Evolutionary conservation across 2,113 vertebrate species (phyloP).

Genomic region (Crotalus viridis): DNA sequence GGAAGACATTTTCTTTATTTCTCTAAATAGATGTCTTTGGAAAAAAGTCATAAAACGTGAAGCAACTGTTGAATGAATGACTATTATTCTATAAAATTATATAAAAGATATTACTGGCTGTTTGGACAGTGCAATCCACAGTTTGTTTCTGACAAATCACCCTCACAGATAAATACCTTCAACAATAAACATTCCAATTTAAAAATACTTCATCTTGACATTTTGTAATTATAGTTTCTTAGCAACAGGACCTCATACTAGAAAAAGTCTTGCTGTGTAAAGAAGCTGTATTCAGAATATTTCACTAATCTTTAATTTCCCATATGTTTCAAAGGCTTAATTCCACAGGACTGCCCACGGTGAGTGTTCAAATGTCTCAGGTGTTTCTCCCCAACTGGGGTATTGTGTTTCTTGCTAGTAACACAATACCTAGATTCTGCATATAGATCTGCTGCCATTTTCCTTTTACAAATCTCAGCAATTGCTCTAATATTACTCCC

Average conservation of each 20-base stretch:
- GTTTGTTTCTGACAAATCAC: constrained; percentile 14
- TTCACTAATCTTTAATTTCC: constrained; percentile 39
- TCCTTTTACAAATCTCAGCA: neutral
- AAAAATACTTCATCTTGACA: neutral
- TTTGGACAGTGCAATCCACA: neutral
- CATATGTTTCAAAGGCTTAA: neutral
- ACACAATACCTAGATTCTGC: neutral
- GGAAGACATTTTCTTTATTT: neutral
- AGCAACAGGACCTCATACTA: constrained; percentile 19
- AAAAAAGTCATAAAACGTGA: neutral
- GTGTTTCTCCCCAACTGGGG: neutral
- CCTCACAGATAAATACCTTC: constrained; percentile 2
- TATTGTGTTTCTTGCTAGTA: neutral
- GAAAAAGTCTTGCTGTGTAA: neutral
- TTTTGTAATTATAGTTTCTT: neutral
- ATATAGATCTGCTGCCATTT: neutral
- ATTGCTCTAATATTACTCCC: neutral
- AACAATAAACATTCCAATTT: constrained; percentile 31
- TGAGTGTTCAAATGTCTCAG: neutral
- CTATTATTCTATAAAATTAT: neutral
- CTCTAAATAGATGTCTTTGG: neutral
- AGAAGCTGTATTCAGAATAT: neutral
- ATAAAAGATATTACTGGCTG: neutral
- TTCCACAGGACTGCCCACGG: neutral
- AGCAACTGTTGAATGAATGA: neutral